These are phyloP conservation scores for Antennarius maculatus DNA, from an alignment of 2,797 vertebrate species.

Conservation along the genomic window DNA sequence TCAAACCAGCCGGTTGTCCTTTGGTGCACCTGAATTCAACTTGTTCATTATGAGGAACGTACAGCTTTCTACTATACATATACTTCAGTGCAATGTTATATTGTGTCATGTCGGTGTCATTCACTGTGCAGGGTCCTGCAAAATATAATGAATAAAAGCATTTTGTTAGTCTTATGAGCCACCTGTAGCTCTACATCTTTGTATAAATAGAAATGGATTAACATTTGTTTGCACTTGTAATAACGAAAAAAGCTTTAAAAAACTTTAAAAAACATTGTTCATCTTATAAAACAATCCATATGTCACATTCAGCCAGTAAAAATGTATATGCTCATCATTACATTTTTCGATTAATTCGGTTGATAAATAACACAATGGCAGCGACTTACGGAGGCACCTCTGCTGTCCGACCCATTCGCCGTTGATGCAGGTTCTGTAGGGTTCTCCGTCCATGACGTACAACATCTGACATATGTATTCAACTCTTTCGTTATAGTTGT, in stretches of 20 bases:
- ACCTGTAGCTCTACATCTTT: background rate
- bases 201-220: background rate
- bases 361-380: background rate
- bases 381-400: conserved; percentile 42
- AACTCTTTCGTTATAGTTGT: conserved; percentile 30
- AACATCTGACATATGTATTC: conserved; percentile 46
- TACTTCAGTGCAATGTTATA: conserved; percentile 2
- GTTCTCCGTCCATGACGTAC: conserved; percentile 8
- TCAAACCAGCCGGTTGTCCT: rapidly evolving
- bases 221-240: no score
- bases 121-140: conserved; percentile 56
- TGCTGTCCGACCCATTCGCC: conserved; percentile 36
- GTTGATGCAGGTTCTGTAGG: conserved; percentile 11
- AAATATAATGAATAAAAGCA: conserved; percentile 4
- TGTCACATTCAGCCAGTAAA: background rate
- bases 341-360: background rate
- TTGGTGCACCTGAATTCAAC: conserved; percentile 27
- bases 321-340: no score
- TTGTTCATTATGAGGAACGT: background rate
- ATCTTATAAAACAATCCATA: no score
- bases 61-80: background rate
- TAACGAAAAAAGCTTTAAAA: no score
- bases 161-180: background rate
- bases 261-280: no score
- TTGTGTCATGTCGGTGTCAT: background rate